Conservation (phyloP, 1,140 invertebrate genomes). For the Brachionus plicatilis region DNA sequence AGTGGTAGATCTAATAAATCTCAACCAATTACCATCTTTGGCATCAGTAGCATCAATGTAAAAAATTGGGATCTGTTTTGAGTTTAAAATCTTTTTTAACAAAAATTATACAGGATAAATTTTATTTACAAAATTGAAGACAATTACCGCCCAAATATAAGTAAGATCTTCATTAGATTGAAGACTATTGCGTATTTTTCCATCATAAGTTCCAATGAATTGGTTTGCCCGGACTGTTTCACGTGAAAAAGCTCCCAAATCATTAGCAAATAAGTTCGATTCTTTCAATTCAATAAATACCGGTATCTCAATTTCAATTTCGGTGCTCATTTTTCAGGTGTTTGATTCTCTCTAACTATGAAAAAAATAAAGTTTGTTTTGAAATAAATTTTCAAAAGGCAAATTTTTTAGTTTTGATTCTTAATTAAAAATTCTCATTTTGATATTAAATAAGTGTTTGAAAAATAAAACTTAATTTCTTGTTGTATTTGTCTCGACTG, state of each 20-base stretch:
- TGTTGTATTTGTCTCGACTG: not conserved
- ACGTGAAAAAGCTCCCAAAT: not conserved
- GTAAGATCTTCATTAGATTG: not conserved
- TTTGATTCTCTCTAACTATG: not conserved
- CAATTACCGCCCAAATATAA: slow-evolving; percentile 20
- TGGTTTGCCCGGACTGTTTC: not conserved
- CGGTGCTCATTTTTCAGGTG: not conserved
- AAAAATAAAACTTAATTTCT: not conserved
- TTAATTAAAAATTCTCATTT: not conserved
- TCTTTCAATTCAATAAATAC: slow-evolving; percentile 14
- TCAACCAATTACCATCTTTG: slow-evolving; percentile 42
- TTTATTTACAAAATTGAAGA: not conserved
- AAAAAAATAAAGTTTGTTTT: not conserved
- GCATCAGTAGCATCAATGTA: slow-evolving; percentile 43
- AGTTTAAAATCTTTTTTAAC: not conserved
- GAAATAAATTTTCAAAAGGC: not conserved
- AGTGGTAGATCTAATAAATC: slow-evolving; percentile 42
- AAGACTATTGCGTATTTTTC: slow-evolving; percentile 22
- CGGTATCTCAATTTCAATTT: slow-evolving; percentile 29
- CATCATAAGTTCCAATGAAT: slow-evolving; percentile 11
- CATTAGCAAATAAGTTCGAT: not conserved
- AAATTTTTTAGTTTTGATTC: not conserved
- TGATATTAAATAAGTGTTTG: not conserved
- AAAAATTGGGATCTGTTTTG: slow-evolving; percentile 30
- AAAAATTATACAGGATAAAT: not conserved